Conservation (phyloP, 2,113 vertebrate genomes). For the Numenius arquata region DNA sequence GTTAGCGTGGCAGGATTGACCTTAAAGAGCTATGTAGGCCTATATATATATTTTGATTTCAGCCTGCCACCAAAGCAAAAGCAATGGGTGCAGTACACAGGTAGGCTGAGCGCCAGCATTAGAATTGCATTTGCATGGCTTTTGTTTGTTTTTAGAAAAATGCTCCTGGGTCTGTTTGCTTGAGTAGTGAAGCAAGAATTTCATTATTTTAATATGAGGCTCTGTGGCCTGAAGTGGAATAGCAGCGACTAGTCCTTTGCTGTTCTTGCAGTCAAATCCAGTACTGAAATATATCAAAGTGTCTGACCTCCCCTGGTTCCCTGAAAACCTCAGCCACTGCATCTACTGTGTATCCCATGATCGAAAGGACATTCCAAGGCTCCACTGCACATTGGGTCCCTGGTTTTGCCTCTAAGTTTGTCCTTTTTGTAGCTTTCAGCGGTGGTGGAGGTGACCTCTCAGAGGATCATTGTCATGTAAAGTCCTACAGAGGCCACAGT, state of each 20-base stretch:
- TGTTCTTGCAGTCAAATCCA: not conserved
- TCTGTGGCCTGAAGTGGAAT: not conserved
- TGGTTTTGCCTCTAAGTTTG: not conserved
- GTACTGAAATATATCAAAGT: not conserved
- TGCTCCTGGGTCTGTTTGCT: not conserved
- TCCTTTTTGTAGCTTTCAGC: not conserved
- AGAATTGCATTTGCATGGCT: slow-evolving; percentile 4
- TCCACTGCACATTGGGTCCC: not conserved
- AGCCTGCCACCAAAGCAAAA: not conserved
- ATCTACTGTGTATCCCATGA: not conserved
- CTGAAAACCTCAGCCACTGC: not conserved
- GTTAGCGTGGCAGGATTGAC: not conserved
- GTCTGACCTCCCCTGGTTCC: not conserved
- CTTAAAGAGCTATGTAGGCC: not conserved
- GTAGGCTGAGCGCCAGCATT: not conserved
- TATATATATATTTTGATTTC: not conserved
- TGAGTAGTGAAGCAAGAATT: slow-evolving; percentile 9
- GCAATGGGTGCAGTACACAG: not conserved
- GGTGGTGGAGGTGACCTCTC: not conserved
- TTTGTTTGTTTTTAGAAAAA: slow-evolving; percentile 32
- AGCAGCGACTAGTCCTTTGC: not conserved
- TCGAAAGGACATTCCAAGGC: accelerated
- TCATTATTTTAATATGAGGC: not conserved
- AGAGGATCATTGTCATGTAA: not conserved
- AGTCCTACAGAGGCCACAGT: not conserved